Base-by-base conservation (phyloP, 2,797 vertebrate species). In the Anguilla pacifica region DNA sequence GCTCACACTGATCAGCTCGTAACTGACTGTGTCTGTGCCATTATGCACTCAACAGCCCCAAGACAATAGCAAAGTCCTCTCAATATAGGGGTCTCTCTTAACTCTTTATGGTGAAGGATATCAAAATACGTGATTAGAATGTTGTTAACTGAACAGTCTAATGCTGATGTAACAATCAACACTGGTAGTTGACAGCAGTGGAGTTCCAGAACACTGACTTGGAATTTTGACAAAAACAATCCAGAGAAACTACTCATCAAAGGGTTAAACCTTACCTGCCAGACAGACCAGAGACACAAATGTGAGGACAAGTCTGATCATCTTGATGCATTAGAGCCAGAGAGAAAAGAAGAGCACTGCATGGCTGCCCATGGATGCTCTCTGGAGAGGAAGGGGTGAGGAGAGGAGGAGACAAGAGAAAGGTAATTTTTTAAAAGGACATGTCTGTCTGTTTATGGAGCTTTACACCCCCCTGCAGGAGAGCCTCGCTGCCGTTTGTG, bases 391-490 rank as follows among this genome's bases (percentile, higher is more conserved):
- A 3, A 15, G 31, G 31, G 46, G n/a, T n/a, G 22, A 53, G 83
- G 10, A 13, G n/a, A 7, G 17, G 22, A 28, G 25, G 11, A 31
- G 31, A 31, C 31, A 31, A 0, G 31, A 31, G 31, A 31, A 31
- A 31, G 31, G 31, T 31, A 31, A 31, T 31, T 31, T 31, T 31
- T 31, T 31, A 0, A 31, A 31, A 31, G 0, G 31, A 31, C 31
- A 31, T 31, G 31, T 31, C 31, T 51, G 70, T 31, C 6, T 84
- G 2, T 85, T 35, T 85, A 49, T 51, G 51, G 28, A 59, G n/a
- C 57, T 35, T 53, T 39, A 17, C 17, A 55, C 39, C 53, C 55
- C 83, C 55, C 83, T 85, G 83, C 83, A 31, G 83, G 83, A 85
- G 28, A 35, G 28, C 31, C 72, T 43, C 6, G 1, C 35, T 77